Base-by-base conservation (phyloP, 1,140 invertebrate species). In the Bilobella aurantiaca region DNA sequence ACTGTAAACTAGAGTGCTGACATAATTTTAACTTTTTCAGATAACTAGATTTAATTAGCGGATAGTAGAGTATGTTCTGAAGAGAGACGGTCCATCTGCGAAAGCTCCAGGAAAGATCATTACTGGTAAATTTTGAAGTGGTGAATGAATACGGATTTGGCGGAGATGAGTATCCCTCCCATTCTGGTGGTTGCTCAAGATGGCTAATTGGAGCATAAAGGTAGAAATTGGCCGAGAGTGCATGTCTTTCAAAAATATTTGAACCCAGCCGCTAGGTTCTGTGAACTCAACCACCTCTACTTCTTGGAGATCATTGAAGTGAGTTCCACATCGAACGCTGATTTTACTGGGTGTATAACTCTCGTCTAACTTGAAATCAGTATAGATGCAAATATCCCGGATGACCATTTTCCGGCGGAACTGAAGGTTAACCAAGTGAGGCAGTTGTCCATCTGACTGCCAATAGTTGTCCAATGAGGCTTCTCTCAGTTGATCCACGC, bases 371-470 rank as follows among this genome's bases (percentile, higher is more conserved):
- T 98, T 98, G 76, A 93, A 98, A 78, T 99, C 95, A 0, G 93
- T 93, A 76, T 97, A 98, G 63, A 99, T 89, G 75, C 91, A 96
- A 64, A 99, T 90, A 78, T 97, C 91, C 65, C 89, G 86, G 21
- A 99, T 88, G 37, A 92, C 93, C 1, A 92, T 99, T 80, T 98
- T 97, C 72, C 89, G 83, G 70, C 90, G 86, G 77, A 99, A 99
- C 75, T 98, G 94, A 69, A 99, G 96, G 75, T 98, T 99, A 0
- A 99, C 92, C 68, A 97, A 80, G 79, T 99, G 96, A 3, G 96
- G 96, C 65, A 98, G 82, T 73, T 96, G 93, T 0, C 96, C 96
- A 80, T 99, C 96, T 0, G 95, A 98, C 76, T 99, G 96, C 96
- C 96, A 99, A 78, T 97, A 99, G 0, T 93, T 97, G 71, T 98